Conservation (phyloP, 2,797 vertebrate genomes). For the Spondyliosoma cantharus region DNA sequence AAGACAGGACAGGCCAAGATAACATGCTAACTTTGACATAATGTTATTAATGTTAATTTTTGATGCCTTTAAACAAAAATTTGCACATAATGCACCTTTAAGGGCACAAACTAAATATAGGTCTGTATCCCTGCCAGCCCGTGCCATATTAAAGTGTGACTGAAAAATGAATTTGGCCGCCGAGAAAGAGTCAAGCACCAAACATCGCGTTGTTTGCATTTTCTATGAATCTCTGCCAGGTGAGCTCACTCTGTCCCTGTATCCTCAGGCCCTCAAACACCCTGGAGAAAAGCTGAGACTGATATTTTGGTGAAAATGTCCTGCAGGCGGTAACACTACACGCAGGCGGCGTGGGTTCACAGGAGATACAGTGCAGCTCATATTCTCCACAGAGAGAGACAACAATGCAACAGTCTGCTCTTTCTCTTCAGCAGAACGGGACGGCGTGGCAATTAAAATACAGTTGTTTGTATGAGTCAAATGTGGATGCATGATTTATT, state of each 20-base stretch:
- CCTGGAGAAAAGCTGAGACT: constrained; percentile 34
- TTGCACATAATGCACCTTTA: no score
- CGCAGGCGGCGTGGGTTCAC: constrained; percentile 35
- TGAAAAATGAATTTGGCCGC: neutral
- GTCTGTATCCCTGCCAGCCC: neutral
- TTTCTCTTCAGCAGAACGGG: constrained; percentile 5
- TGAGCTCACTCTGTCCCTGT: neutral
- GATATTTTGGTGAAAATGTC: constrained; percentile 44
- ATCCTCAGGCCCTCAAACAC: constrained; percentile 18
- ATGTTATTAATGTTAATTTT: no score
- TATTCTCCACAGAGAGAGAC: constrained; percentile 37
- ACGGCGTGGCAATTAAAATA: constrained; percentile 15
- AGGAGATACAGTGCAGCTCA: constrained; percentile 63
- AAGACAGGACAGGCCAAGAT: no score
- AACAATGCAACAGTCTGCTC: constrained; percentile 29
- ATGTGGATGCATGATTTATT: constrained; percentile 2
- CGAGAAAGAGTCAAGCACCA: neutral
- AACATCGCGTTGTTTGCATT: neutral
- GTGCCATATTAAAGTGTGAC: no score
- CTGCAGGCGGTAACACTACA: constrained; percentile 58
- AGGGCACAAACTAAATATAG: no score
- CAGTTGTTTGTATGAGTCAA: constrained; percentile 29
- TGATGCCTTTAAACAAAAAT: no score
- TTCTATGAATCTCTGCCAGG: constrained; percentile 19
- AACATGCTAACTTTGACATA: no score